A percentile compares a stretch with the other conserved stretches of the same genome.
phyloP scores from a whole-genome alignment of 2,797 vertebrate species.

The Eulemur mongoz region DNA sequence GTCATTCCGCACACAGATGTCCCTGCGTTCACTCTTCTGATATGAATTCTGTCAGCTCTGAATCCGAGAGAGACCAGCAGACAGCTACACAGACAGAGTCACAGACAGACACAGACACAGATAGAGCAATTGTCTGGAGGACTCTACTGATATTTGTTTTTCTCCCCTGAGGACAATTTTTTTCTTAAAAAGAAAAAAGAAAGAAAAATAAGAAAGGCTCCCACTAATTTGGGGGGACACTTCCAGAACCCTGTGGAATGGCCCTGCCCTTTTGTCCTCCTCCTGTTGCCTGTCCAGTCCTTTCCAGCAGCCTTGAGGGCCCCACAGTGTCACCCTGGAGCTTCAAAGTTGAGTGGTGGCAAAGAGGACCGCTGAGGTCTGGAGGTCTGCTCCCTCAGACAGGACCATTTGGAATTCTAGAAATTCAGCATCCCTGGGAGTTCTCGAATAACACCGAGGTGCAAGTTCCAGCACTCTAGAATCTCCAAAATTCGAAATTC shows the following conservation, averaged over 20 bases:
- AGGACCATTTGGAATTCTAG: neutral
- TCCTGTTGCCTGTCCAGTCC: neutral
- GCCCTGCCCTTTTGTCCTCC: neutral
- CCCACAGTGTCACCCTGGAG: neutral
- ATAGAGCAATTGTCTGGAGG: slow-evolving; percentile 50
- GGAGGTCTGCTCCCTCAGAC: neutral
- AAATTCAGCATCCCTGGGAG: neutral
- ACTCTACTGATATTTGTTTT: neutral
- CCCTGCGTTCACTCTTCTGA: slow-evolving; percentile 85
- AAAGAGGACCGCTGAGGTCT: neutral
- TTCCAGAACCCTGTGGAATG: neutral
- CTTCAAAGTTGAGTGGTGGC: neutral
- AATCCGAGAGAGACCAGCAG: slow-evolving; percentile 71
- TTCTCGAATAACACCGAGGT: neutral
- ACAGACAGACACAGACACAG: slow-evolving; percentile 65
- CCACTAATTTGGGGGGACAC: neutral
- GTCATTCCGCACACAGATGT: slow-evolving; percentile 87
- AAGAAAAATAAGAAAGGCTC: neutral
- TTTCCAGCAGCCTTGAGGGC: neutral
- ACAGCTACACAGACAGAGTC: slow-evolving; percentile 69
- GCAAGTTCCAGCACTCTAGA: neutral
- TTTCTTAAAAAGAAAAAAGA: neutral
- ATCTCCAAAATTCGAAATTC: neutral
- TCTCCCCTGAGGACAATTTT: neutral
- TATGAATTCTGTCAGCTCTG: slow-evolving; percentile 83